A percentile compares a stretch with the other conserved stretches of the same genome.
These are phyloP conservation scores for Bubo blakistoni DNA, from an alignment of 2,113 vertebrate species.

Conservation along the genomic window DNA sequence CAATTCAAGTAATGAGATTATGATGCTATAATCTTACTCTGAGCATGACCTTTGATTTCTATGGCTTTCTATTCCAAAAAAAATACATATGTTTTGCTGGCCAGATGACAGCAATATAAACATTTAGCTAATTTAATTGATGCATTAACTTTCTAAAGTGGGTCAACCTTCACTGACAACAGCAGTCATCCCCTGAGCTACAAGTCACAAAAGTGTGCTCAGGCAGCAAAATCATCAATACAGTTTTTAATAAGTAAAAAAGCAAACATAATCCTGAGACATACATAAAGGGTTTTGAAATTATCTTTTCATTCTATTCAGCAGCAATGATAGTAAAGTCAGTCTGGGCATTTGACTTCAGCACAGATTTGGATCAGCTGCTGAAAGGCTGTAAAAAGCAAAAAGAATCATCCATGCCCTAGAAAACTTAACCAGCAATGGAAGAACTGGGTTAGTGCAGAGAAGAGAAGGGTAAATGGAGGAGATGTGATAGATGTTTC, in stretches of 20 bases:
- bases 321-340: neutral
- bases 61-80: neutral
- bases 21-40: slow-evolving; percentile 20
- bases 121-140: slow-evolving; percentile 5
- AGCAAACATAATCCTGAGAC: slow-evolving; percentile 8
- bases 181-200: neutral
- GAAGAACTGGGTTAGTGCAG: neutral
- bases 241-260: slow-evolving; percentile 15
- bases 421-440: neutral
- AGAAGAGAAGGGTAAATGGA: neutral
- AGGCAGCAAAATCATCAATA: neutral
- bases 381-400: neutral
- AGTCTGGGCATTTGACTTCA: neutral
- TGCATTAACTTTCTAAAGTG: neutral
- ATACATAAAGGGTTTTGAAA: slow-evolving; percentile 12
- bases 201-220: neutral
- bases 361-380: slow-evolving; percentile 28
- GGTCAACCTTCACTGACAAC: neutral
- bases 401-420: slow-evolving; percentile 3
- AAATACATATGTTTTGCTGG: neutral
- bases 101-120: slow-evolving; percentile 19
- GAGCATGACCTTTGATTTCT: slow-evolving; percentile 31
- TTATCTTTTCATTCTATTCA: slow-evolving; percentile 21
- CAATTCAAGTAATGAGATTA: slow-evolving; percentile 28
- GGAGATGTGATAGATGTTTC: neutral